Base-by-base conservation (phyloP, 23 tunicate species). In the Trididemnum nubilum region DNA sequence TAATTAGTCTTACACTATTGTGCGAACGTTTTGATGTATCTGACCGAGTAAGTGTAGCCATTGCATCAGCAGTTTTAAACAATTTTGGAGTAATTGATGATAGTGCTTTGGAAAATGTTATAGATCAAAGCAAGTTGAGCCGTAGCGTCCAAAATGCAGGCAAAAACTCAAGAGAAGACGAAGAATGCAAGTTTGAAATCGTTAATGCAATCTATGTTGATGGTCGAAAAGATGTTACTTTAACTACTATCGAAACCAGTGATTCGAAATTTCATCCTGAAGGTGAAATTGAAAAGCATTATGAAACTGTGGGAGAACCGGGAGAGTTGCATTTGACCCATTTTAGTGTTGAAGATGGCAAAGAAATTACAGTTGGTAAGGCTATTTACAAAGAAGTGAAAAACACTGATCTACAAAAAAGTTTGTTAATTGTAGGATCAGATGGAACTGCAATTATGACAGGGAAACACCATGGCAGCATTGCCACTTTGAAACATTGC, bases 11-110 rank as follows among this genome's bases (percentile, higher is more conserved):
- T 35, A 72, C 82, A 22, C 33, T 58, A 52, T 28, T 78, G 35
- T 78, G 82, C 37, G 82, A 78, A 51, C 64, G 72, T 78, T 51
- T 78, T 3, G n/a, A 78, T 50, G 50, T 78, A 5, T 78, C 82
- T 23, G 71, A 78, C 36, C 34, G 82, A 5, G 74, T 36, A 22
- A 72, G 82, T 3, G 82, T 72, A 57, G 82, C 82, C 25, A 59
- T 78, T 58, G 82, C 82, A 28, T 51, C 82, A 19, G 49, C 36
- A 51, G 82, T 33, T 26, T 78, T n/a, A n/a, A n/a, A n/a, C n/a
- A n/a, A n/a, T n/a, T n/a, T n/a, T n/a, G n/a, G n/a, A n/a, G 57
- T 49, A 49, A 49, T 49, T 49, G 35, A 26, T 33, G 40, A 7
- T 30, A 30, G 32, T 29, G 32, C 29, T 71, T 7, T 30, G n/a